Percentiles rank a stretch among this genome's conserved stretches.
Conservation (phyloP, 2,113 vertebrate species). For the Corythaeola cristata region DNA sequence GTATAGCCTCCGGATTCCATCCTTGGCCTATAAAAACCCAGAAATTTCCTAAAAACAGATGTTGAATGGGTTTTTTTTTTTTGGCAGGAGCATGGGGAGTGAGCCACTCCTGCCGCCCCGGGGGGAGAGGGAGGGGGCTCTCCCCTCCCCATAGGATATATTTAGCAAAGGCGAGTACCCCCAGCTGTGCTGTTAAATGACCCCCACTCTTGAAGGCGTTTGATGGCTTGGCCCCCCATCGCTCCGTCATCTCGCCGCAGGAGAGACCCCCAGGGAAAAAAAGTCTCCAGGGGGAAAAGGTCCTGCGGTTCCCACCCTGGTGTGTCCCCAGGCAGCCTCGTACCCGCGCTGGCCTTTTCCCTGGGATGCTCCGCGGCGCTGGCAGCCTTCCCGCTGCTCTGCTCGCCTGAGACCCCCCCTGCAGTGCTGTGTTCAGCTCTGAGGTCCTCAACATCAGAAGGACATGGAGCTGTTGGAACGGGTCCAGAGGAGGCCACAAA, state of each 20-base stretch:
- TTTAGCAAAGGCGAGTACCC: background rate
- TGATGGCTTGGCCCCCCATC: background rate
- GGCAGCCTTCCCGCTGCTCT: background rate
- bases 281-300: background rate
- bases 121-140: background rate
- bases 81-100: background rate
- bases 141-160: background rate
- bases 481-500: too few species aligned
- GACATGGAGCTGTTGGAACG: too few species aligned
- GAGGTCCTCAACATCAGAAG: too few species aligned
- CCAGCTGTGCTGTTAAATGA: background rate
- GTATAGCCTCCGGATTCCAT: background rate
- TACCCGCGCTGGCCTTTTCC: background rate
- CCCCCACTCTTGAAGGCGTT: background rate
- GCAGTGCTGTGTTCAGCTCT: too few species aligned
- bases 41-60: background rate
- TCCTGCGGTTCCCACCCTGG: background rate
- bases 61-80: background rate
- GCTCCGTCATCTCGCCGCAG: background rate
- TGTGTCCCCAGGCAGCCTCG: background rate
- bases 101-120: accelerated
- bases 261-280: background rate
- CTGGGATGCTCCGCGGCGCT: background rate
- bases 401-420: too few species aligned
- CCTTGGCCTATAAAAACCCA: background rate